These are phyloP conservation scores for Aphis craccivora DNA, from an alignment of 1,140 invertebrate species.

Conservation along the genomic window DNA sequence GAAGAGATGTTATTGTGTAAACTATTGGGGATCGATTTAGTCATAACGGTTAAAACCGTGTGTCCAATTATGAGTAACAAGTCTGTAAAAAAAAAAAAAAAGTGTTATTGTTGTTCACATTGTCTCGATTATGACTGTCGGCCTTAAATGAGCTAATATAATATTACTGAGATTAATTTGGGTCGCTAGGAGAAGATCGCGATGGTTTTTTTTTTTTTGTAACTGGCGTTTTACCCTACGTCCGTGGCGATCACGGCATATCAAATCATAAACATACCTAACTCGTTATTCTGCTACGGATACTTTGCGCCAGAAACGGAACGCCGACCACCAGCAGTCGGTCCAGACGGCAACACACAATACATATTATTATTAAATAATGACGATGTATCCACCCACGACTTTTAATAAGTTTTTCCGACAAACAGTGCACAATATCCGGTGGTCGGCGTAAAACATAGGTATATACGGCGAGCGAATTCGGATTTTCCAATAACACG, in stretches of 20 bases:
- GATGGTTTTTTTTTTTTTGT: background rate
- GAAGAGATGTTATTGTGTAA: too few relatives aligned
- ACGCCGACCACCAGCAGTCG: background rate
- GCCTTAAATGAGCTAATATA: background rate
- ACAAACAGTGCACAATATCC: background rate
- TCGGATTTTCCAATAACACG: conserved; percentile 24
- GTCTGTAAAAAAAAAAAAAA: background rate
- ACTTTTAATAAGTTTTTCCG: background rate
- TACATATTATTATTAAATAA: conserved; percentile 8
- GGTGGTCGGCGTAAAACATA: background rate
- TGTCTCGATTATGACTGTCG: background rate
- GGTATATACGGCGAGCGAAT: background rate
- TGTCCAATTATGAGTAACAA: background rate
- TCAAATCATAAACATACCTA: background rate
- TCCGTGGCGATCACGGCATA: background rate
- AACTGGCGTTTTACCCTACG: background rate
- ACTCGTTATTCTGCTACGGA: background rate
- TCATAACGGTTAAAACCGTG: background rate
- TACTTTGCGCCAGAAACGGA: background rate
- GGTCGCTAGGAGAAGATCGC: too few relatives aligned
- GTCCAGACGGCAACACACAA: background rate
- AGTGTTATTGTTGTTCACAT: background rate
- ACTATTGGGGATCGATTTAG: background rate
- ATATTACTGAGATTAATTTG: background rate
- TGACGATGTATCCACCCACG: background rate